phyloP scores from a whole-genome alignment of 2,888 invertebrate species.

The Microplitis manilae region DNA sequence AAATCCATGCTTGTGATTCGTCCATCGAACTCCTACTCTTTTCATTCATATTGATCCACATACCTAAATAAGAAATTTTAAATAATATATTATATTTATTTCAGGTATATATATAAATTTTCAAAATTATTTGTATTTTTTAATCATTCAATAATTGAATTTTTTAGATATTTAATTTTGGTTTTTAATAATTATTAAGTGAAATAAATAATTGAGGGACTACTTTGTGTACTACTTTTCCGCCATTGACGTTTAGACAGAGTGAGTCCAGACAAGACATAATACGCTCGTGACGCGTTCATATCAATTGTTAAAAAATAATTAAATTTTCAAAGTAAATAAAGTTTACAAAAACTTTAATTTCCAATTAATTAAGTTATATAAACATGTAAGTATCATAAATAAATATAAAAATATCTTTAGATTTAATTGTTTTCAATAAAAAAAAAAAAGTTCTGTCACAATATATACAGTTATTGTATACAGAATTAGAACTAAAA shows the following conservation, averaged over 20 bases:
- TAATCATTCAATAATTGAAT: neutral
- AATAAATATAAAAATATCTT: neutral
- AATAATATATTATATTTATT: neutral
- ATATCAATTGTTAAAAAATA: neutral
- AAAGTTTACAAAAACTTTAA: neutral
- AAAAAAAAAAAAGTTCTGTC: neutral
- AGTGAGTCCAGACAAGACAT: neutral
- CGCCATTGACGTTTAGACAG: conserved; percentile 9
- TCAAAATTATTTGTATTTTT: neutral
- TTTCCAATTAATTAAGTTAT: neutral
- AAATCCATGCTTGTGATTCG: neutral
- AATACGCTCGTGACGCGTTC: neutral
- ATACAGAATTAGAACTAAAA: neutral
- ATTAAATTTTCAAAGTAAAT: neutral
- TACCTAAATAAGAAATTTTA: neutral
- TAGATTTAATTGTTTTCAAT: neutral
- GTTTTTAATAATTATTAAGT: neutral
- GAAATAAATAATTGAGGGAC: conserved; percentile 3
- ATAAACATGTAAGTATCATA: neutral
- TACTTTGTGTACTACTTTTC: neutral
- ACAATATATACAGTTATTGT: neutral
- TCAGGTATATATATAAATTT: neutral
- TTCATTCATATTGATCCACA: neutral
- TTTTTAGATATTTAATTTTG: neutral
- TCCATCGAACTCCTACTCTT: neutral